Evolutionary conservation across 2,888 invertebrate species (phyloP).

Genomic region (Macaria notata): DNA sequence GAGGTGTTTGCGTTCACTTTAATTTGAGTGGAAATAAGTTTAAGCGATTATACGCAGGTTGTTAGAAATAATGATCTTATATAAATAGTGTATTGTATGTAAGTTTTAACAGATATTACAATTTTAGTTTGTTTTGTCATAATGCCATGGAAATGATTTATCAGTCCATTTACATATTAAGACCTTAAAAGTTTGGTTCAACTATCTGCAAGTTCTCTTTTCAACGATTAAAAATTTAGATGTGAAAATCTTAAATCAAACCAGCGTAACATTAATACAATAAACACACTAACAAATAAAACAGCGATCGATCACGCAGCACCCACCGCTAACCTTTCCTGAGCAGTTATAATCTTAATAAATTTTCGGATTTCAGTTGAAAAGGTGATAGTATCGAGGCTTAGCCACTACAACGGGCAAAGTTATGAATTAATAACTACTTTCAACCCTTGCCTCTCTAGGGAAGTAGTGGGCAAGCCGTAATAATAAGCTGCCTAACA

Average conservation of each 20-base stretch:
- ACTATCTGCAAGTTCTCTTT: no score
- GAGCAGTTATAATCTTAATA: slow-evolving; percentile 31
- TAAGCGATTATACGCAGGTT: slow-evolving; percentile 49
- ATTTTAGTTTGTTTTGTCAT: no score
- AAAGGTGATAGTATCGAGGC: slow-evolving; percentile 56
- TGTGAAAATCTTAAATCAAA: no score
- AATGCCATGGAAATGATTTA: no score
- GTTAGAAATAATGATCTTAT: slow-evolving; percentile 31
- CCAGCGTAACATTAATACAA: no score
- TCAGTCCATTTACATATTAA: no score
- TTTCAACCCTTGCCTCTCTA: slow-evolving; percentile 58
- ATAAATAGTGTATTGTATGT: slow-evolving; percentile 5
- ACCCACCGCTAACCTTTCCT: slow-evolving; percentile 19
- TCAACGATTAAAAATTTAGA: no score
- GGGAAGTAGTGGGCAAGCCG: slow-evolving; percentile 61
- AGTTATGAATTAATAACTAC: slow-evolving; percentile 70
- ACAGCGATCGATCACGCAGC: slow-evolving; percentile 20
- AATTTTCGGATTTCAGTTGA: slow-evolving; percentile 40
- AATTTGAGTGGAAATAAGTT: slow-evolving; percentile 70
- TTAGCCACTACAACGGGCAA: slow-evolving; percentile 55
- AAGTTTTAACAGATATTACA: no score
- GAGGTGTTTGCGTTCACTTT: slow-evolving; percentile 68
- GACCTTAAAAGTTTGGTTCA: no score
- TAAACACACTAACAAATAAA: no score
- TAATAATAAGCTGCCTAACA: slow-evolving; percentile 74